phyloP scores from a whole-genome alignment of 1,140 invertebrate genomes.

The Drepana arcuata region DNA sequence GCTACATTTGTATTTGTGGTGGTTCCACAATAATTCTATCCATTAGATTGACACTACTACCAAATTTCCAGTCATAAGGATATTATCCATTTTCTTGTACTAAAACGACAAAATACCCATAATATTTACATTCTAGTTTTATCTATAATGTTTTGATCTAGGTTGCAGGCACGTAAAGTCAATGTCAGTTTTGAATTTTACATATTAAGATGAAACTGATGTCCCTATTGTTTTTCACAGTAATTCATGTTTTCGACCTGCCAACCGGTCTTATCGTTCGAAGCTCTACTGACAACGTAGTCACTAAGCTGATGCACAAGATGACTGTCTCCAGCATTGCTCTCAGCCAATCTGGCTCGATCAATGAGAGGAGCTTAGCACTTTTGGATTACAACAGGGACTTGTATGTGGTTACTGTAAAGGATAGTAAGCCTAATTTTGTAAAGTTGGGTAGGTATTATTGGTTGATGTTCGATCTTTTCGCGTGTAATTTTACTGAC shows the following conservation, averaged over 20 bases:
- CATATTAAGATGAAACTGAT: too few species aligned
- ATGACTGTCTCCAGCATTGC: constrained; percentile 80
- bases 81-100: too few species aligned
- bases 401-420: constrained; percentile 74
- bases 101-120: too few species aligned
- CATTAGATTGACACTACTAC: too few species aligned
- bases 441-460: constrained; percentile 80
- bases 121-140: too few species aligned
- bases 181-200: too few species aligned
- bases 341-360: constrained; percentile 83
- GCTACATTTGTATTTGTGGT: too few species aligned
- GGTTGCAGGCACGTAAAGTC: too few species aligned
- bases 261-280: constrained; percentile 77
- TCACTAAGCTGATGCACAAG: constrained; percentile 74
- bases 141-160: too few species aligned
- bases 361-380: constrained; percentile 64
- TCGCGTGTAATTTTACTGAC: neutral
- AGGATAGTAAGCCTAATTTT: constrained; percentile 77
- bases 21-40: too few species aligned
- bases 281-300: constrained; percentile 74
- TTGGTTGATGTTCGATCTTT: neutral
- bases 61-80: too few species aligned
- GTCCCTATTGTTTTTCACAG: constrained; percentile 63
- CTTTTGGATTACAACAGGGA: constrained; percentile 64
- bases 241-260: constrained; percentile 89